Percentiles rank a stretch among this genome's conserved stretches.
Conservation (phyloP, 2,888 invertebrate genomes). For the Acronicta aceris region DNA sequence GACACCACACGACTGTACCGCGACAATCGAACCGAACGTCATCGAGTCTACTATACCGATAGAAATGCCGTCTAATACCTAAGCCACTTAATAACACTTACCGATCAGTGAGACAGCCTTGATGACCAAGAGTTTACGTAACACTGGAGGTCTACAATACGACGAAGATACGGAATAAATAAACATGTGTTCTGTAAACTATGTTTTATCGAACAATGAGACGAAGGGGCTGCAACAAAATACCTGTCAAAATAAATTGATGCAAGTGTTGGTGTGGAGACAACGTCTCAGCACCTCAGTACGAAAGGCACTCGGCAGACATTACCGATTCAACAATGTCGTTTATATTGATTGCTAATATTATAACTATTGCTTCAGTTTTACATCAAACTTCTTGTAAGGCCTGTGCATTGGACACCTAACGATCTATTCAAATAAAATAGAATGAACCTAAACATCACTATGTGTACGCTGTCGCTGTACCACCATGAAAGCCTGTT, state of each 20-base stretch:
- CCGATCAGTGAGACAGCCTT: constrained; percentile 73
- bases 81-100: constrained; percentile 58
- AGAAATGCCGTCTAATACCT: constrained; percentile 63
- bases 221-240: constrained; percentile 12
- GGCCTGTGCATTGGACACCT: constrained; percentile 49
- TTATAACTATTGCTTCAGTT: constrained; percentile 32
- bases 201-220: constrained; percentile 1
- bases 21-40: constrained; percentile 60
- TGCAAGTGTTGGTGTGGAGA: constrained; percentile 32
- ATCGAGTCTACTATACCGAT: constrained; percentile 56
- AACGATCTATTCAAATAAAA: constrained; percentile 40
- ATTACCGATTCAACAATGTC: constrained; percentile 32
- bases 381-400: constrained; percentile 49
- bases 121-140: constrained; percentile 49
- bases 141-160: constrained; percentile 25
- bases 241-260: constrained; percentile 17
- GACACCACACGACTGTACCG: constrained; percentile 61
- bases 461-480: constrained; percentile 42
- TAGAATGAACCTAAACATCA: constrained; percentile 44
- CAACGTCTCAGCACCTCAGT: constrained; percentile 45
- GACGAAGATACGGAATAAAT: constrained; percentile 1
- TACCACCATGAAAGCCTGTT: constrained; percentile 33
- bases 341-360: constrained; percentile 34
- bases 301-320: constrained; percentile 55
- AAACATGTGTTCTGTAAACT: constrained; percentile 11